Evolutionary conservation across 2,113 vertebrate species (phyloP), one percentile per base, ranked within the genome.

Genomic region (Tringa solitaria): DNA sequence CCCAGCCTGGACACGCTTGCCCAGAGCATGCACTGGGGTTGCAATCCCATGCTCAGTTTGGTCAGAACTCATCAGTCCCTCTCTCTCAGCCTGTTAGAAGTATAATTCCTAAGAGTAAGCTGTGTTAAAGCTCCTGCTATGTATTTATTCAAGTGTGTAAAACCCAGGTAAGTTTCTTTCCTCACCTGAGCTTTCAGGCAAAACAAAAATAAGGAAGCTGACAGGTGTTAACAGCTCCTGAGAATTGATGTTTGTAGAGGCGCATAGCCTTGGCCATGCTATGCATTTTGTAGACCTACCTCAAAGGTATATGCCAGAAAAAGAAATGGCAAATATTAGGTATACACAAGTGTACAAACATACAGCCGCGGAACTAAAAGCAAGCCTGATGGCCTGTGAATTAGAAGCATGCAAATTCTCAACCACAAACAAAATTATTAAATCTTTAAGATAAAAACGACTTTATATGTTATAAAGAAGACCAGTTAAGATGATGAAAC

Each of bases 1-100:
- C 0, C 0, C 5, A 3, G 27, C 15, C 56, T 43, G 27, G 32
- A 46, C 6, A 51, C 15, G 22, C 17, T 57, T 57, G 50, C 20
- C 28, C 33, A 43, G 13, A 4, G 26, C 39, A 60, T 33, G n/a
- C 51, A 26, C 37, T 35, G 21, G 35, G 14, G 21, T 12, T 85
- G 45, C 39, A 90, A 33, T 4, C 50, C 54, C 27, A 35, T 4
- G 28, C 2, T n/a, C 28, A 59, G 30, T 76, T 59, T 54, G 48
- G 14, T 50, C 14, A 77, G 28, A 45, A 17, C 24, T 26, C 32
- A 81, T 10, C 45, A 67, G 43, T 32, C 20, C 28, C 32, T 4
- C 24, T 56, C 39, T 51, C 61, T n/a, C 46, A 51, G 41, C n/a
- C 53, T 46, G 1, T 59, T 8, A 20, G 8, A 75, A 67, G n/a